Evolutionary conservation across 1,140 invertebrate genomes (phyloP), one percentile per base, ranked within the genome.

Genomic region (Sipha flava): DNA sequence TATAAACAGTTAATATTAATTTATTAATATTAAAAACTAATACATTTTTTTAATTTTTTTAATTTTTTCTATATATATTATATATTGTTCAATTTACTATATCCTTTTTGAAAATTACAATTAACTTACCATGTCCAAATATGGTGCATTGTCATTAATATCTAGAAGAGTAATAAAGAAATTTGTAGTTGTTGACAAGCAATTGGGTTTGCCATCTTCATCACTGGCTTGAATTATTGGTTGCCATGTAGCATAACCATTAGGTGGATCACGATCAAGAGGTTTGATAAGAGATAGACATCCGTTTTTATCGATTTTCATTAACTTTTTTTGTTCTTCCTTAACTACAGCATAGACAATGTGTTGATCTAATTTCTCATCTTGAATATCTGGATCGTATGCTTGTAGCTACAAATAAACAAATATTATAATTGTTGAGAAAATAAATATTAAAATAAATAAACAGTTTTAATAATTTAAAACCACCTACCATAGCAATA

Each of bases 111-210:
- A n/a, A n/a, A n/a, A n/a, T n/a, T n/a, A n/a, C 21, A 16, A 79
- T 12, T 47, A 43, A 87, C 89, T 89, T 86, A 90, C 89, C 83
- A 93, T 92, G 80, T 93, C 90, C 68, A 97, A 86, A 84, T 91
- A 93, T 0, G 95, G 95, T 0, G 92, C 92, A 86, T 96, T 96
- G 83, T 97, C 95, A 84, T 96, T 97, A 77, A 96, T 94, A 83
- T 96, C 94, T 3, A 88, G 89, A 2, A 96, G 84, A 43, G 89
- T 89, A 49, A 96, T 91, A 26, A 90, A 90, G 2, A 97, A 90
- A 84, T 91, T 90, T 0, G 90, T 89, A 1, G 88, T 88, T 1
- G 86, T 87, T 14, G 87, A 86, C 10, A 93, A 84, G 18, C 90
- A 90, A 16, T 81, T 40, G 47, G 86, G 87, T 79, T 84, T 88